Base-by-base conservation (phyloP, 2,888 invertebrate genomes). In the Desoria tigrina region DNA sequence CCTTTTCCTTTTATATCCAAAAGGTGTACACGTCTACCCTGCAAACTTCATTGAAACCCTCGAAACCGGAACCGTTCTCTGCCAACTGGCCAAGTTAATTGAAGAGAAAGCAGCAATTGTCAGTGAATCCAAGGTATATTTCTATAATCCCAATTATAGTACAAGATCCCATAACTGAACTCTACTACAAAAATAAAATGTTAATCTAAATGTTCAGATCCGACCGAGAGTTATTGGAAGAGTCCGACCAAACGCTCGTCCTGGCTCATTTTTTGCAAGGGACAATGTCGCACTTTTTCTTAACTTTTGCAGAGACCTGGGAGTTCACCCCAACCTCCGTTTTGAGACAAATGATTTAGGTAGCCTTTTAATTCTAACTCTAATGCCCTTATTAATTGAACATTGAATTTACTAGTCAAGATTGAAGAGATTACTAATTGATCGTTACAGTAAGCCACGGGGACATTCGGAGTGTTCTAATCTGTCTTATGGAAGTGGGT, bases 221-320 rank as follows among this genome's bases (percentile, higher is more conserved):
- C 83, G 87, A 74, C 90, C 90, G 16, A 83, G 83, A 63, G 86
- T 90, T 77, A 84, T 86, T 76, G 88, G 88, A 28, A 86, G 89
- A 77, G 90, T 89, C 80, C 90, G 91, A 85, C 89, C 89, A 81
- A 89, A 88, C 77, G 92, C 92, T 16, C 88, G 89, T 66, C 85
- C 90, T 14, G 86, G 90, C 74, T 91, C 90, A 77, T 94, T 93
- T 84, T 93, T 91, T 81, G 91, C 92, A 0, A 80, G 93, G 50
- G 93, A 94, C 81, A 93, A 93, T 81, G 89, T 90, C 77, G 91
- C 91, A 78, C 92, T 92, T 81, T 94, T 93, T 81, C 87, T 93
- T 76, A 87, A 88, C 69, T 93, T 93, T 84, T 92, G 92, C 79
- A 85, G 90, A 63, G 87, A 89, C 59, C 85, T 91, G 60, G 92